Base-by-base conservation (phyloP, 2,113 vertebrate species). In the Sardina pilchardus region DNA sequence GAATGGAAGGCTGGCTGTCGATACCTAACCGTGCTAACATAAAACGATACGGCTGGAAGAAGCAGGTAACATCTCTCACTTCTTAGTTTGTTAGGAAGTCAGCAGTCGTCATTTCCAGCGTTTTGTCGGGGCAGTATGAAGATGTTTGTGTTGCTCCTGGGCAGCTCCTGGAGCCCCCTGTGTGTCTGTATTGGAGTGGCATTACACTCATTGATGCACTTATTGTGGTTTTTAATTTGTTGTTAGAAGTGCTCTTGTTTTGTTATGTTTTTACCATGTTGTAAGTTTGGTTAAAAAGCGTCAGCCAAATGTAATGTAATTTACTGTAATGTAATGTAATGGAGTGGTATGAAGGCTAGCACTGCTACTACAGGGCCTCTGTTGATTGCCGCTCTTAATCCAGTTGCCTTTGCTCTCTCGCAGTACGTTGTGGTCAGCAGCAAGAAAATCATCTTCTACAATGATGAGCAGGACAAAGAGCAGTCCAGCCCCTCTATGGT, bases 371-470 rank as follows among this genome's bases (percentile, higher is more conserved):
- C 53, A 24, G 19, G 0, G 21, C 19, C 53, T 59, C 53, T 59
- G 53, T 4, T 24, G 53, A 59, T 21, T 6, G 21, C 53, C 21
- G 19, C 19, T 59, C 19, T 59, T 59, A 21, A 59, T 24, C 53
- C 6, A 4, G 50, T 16, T 53, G 50, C 6, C 53, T 59, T 59
- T 59, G 19, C 21, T 59, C 0, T 59, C 53, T 24, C 87, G 93
- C 88, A 99, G 98, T 99, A 99, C 80, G 97, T 99, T 44, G 97
- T 99, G 42, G 98, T 99, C 84, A 99, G 98, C 96, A 99, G 98
- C 94, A 99, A 98, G 96, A 99, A 99, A 95, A 98, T 99, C 89
- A 96, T 99, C 78, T 99, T 99, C 95, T 99, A 99, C 91, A 98
- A 98, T 94, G 99, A 95, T 0, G 98, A 99, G 87, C 97, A 97